These are phyloP conservation scores for Rhamnusium bicolor DNA, from an alignment of 2,888 invertebrate genomes.

Conservation along the genomic window DNA sequence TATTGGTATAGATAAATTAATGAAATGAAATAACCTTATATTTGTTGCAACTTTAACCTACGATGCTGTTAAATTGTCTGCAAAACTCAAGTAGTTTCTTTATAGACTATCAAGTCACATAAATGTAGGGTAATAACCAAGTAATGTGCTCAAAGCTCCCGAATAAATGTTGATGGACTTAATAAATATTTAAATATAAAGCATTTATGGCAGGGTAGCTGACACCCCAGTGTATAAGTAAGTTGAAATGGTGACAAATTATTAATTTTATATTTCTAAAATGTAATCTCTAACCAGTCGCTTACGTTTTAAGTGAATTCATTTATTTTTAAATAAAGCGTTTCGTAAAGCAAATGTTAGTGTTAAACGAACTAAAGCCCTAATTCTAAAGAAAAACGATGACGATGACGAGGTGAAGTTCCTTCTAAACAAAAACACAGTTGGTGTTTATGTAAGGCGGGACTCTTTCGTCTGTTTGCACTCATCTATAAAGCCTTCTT, in stretches of 20 bases:
- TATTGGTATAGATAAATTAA: too few species aligned
- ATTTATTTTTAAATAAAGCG: slow-evolving; percentile 35
- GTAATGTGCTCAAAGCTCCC: neutral
- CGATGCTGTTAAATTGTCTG: too few species aligned
- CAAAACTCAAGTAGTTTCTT: too few species aligned
- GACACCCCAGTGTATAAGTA: neutral
- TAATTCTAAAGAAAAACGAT: slow-evolving; percentile 58
- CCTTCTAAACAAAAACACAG: slow-evolving; percentile 60
- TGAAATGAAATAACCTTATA: too few species aligned
- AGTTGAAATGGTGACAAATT: neutral
- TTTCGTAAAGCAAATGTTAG: slow-evolving; percentile 39
- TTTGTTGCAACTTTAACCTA: too few species aligned
- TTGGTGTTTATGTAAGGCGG: slow-evolving; percentile 64
- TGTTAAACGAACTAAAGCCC: slow-evolving; percentile 44
- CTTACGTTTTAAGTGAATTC: slow-evolving; percentile 25
- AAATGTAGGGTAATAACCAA: neutral
- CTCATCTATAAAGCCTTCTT: slow-evolving; percentile 49
- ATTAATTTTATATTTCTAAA: slow-evolving; percentile 17
- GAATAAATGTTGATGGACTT: neutral
- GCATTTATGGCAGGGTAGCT: neutral
- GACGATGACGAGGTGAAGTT: slow-evolving; percentile 56
- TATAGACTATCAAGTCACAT: neutral
- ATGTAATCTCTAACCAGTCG: neutral
- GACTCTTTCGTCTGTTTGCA: slow-evolving; percentile 53
- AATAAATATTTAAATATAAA: neutral